These are phyloP conservation scores for Parnassius smintheus DNA, from an alignment of 2,888 invertebrate genomes.

Conservation along the genomic window DNA sequence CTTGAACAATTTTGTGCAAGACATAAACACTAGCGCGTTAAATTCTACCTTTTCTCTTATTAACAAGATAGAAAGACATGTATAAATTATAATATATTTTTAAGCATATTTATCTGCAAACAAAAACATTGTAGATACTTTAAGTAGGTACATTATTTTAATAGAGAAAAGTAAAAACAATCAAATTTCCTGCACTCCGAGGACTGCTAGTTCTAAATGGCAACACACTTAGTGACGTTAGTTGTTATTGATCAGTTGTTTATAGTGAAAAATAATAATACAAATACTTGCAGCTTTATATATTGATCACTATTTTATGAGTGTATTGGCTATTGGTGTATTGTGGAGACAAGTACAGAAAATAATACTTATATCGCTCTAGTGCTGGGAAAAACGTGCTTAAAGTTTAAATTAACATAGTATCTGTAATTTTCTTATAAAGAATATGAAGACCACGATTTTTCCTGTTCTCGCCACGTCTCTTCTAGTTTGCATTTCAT, in stretches of 20 bases:
- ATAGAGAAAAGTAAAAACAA: not conserved
- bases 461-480: constrained; percentile 39
- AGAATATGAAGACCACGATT: constrained; percentile 42
- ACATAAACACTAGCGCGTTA: too few species aligned
- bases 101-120: too few species aligned
- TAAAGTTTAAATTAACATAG: constrained; percentile 3
- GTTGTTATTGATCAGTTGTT: constrained; percentile 55
- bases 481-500: constrained; percentile 38
- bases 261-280: constrained; percentile 42
- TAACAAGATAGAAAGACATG: too few species aligned
- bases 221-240: constrained; percentile 55
- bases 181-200: not conserved
- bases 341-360: not conserved
- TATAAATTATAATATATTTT: too few species aligned
- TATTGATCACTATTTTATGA: constrained; percentile 2
- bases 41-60: too few species aligned
- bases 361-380: too few species aligned
- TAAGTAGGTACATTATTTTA: not conserved
- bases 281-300: constrained; percentile 51
- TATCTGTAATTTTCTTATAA: constrained; percentile 6
- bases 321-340: not conserved
- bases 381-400: too few species aligned
- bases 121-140: too few species aligned
- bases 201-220: constrained; percentile 26
- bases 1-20: too few species aligned